Percentiles rank a stretch among this genome's conserved stretches.
These are phyloP conservation scores for Phrixothrix hirtus DNA, from an alignment of 2,888 invertebrate genomes.

Conservation along the genomic window DNA sequence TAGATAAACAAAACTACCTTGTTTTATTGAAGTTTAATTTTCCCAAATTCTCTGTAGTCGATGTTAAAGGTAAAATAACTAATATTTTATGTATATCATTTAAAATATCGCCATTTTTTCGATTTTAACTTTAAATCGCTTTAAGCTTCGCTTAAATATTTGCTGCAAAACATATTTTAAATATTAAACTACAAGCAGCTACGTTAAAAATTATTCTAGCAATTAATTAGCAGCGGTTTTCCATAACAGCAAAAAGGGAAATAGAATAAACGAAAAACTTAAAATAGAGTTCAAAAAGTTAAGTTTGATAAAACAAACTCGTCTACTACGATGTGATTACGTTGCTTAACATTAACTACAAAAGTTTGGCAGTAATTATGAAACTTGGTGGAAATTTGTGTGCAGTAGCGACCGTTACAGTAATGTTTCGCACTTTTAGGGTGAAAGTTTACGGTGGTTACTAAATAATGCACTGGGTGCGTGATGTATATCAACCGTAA, in stretches of 20 bases:
- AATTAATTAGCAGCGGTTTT: no score
- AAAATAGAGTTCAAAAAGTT: constrained; percentile 12
- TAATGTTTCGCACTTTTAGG: constrained; percentile 51
- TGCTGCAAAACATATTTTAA: no score
- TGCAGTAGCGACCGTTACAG: constrained; percentile 49
- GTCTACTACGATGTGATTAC: constrained; percentile 29
- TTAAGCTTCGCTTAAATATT: no score
- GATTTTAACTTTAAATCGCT: no score
- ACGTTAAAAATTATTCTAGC: no score
- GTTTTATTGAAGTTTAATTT: no score
- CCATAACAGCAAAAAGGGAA: neutral
- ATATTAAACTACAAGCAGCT: no score
- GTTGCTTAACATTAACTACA: constrained; percentile 50
- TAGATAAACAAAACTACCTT: no score
- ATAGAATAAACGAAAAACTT: neutral
- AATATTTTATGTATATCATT: no score
- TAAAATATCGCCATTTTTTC: no score
- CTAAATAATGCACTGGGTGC: constrained; percentile 53
- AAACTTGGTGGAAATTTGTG: constrained; percentile 53
- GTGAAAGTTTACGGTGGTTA: constrained; percentile 48
- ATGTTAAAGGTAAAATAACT: no score
- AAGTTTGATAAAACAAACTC: constrained; percentile 26
- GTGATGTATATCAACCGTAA: constrained; percentile 52
- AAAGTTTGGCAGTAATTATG: constrained; percentile 53
- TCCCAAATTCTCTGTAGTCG: no score